phyloP scores from a whole-genome alignment of 1,140 invertebrate genomes.

The Drosophila tropicalis region DNA sequence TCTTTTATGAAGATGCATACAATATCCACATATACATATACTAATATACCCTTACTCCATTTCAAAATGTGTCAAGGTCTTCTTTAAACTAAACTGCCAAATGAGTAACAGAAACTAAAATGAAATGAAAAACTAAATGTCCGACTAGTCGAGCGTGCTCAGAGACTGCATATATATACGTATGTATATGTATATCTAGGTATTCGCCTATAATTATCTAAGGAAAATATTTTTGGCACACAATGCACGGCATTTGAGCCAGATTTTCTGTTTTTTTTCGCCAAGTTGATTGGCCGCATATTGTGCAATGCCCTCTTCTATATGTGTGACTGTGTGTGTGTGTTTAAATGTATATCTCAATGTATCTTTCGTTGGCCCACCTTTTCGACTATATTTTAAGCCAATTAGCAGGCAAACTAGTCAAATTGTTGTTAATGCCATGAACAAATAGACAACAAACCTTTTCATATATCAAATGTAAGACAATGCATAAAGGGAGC shows the following conservation, averaged over 20 bases:
- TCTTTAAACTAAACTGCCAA: conserved; percentile 76
- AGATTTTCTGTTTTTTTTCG: conserved; percentile 36
- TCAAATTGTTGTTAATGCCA: conserved; percentile 59
- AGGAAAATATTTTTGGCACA: conserved; percentile 68
- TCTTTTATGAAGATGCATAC: conserved; percentile 44
- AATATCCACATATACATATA: conserved; percentile 40
- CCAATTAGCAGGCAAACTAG: conserved; percentile 62
- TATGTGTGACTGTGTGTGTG: background rate
- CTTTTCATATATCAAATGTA: conserved; percentile 37
- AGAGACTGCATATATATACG: conserved; percentile 26
- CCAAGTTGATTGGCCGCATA: conserved; percentile 62
- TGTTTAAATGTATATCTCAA: background rate
- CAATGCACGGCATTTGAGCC: conserved; percentile 69
- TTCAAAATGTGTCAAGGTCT: conserved; percentile 78
- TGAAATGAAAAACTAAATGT: conserved; percentile 47
- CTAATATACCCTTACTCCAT: conserved; percentile 31
- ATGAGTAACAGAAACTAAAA: conserved; percentile 60
- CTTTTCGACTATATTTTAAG: conserved; percentile 57
- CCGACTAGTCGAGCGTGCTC: conserved; percentile 53
- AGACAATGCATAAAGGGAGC: conserved; percentile 57
- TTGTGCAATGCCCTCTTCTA: conserved; percentile 52
- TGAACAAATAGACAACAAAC: conserved; percentile 58
- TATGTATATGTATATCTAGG: conserved; percentile 23
- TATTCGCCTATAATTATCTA: conserved; percentile 52
- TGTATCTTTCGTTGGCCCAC: conserved; percentile 36